Evolutionary conservation across 2,888 invertebrate species (phyloP).

Genomic region (Elaeidobius kamerunicus): DNA sequence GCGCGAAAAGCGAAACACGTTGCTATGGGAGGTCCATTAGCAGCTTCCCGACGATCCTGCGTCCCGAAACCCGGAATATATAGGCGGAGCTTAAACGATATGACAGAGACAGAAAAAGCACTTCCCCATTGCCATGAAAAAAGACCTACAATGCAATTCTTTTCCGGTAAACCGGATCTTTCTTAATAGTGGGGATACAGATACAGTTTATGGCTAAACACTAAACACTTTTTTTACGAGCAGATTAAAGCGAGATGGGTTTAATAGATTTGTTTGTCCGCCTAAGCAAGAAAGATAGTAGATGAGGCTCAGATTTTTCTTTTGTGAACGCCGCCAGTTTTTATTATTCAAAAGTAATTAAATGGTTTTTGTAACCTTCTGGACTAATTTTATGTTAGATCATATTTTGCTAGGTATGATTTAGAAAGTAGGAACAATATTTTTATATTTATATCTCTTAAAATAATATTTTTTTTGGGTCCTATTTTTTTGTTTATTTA

Average conservation of each 20-base stretch:
- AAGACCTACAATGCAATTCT: conserved; percentile 30
- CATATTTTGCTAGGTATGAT: background rate
- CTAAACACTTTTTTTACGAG: conserved; percentile 50
- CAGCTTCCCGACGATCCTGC: conserved; percentile 25
- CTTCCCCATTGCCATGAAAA: conserved; percentile 26
- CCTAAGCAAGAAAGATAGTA: conserved; percentile 41
- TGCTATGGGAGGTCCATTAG: conserved; percentile 47
- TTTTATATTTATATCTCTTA: too few relatives aligned
- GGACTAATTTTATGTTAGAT: conserved; percentile 5
- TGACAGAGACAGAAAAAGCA: conserved; percentile 23
- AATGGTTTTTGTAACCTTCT: conserved; percentile 21
- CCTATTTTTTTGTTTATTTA: too few relatives aligned
- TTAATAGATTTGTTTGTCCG: conserved; percentile 46
- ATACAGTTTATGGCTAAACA: conserved; percentile 50
- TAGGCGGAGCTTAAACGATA: conserved; percentile 14
- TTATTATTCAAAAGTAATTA: conserved; percentile 38
- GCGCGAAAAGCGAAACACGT: conserved; percentile 37
- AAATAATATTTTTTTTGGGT: too few relatives aligned
- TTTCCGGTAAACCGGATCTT: conserved; percentile 42
- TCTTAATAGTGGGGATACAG: conserved; percentile 47
- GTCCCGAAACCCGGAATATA: conserved; percentile 23
- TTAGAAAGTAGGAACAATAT: too few relatives aligned
- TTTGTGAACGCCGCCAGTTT: conserved; percentile 30
- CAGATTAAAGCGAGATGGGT: conserved; percentile 46
- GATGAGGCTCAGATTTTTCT: conserved; percentile 34